These are phyloP conservation scores for Amphiura filiformis DNA, from an alignment of 35 echinoderm and acorn worm genomes.

Conservation along the genomic window DNA sequence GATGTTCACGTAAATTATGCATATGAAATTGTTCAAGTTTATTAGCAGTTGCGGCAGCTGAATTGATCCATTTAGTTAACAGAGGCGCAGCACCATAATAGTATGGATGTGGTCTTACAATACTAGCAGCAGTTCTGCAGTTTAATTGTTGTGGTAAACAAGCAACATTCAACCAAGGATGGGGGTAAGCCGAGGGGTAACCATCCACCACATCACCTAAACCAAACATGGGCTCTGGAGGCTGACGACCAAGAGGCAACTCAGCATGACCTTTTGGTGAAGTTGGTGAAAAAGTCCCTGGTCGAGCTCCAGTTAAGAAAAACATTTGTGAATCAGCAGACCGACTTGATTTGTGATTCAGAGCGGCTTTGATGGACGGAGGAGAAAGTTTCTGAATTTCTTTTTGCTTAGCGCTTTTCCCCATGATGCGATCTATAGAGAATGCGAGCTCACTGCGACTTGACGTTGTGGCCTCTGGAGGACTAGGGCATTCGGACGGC, in stretches of 20 bases:
- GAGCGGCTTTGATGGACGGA: slow-evolving; percentile 8
- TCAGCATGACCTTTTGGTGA: neutral
- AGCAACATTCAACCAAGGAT: slow-evolving; percentile 21
- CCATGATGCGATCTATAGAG: slow-evolving; percentile 78
- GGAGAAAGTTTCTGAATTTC: slow-evolving; percentile 9
- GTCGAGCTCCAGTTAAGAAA: neutral
- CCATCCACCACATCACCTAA: neutral
- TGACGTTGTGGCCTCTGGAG: neutral
- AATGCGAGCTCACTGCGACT: slow-evolving; percentile 37
- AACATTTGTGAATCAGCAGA: neutral
- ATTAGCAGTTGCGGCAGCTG: neutral
- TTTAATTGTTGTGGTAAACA: slow-evolving; percentile 19
- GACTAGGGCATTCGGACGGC: slow-evolving; percentile 14
- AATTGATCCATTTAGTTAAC: slow-evolving; percentile 22
- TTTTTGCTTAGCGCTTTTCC: slow-evolving; percentile 22
- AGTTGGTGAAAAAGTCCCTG: slow-evolving; percentile 5
- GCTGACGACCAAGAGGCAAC: neutral
- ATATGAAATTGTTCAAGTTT: slow-evolving; percentile 21
- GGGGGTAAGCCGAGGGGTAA: slow-evolving; percentile 19
- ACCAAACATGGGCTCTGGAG: neutral
- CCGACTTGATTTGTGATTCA: neutral
- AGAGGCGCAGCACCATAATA: slow-evolving; percentile 17
- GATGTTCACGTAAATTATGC: slow-evolving; percentile 1
- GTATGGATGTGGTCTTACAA: slow-evolving; percentile 22
- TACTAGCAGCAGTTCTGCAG: slow-evolving; percentile 8